These are phyloP conservation scores for Dryoscopus gambensis DNA, from an alignment of 2,113 vertebrate species.

Conservation along the genomic window DNA sequence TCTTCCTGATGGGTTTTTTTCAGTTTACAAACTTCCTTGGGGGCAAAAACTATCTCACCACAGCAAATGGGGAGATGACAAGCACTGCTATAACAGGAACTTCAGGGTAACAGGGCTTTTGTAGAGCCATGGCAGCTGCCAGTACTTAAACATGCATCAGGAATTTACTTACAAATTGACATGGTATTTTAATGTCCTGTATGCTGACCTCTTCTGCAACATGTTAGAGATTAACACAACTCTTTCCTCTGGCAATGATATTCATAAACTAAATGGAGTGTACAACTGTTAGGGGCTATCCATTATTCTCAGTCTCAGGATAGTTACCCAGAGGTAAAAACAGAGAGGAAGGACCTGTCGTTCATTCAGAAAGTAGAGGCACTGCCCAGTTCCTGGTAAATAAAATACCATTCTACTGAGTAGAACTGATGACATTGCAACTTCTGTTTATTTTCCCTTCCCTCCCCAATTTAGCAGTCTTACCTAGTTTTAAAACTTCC, in stretches of 20 bases:
- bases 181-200: not conserved
- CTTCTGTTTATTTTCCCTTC: not conserved
- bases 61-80: not conserved
- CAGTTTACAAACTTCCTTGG: not conserved
- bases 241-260: not conserved
- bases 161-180: constrained; percentile 1
- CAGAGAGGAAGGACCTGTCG: not conserved
- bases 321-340: constrained; percentile 21
- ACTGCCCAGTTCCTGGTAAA: not conserved
- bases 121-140: not conserved
- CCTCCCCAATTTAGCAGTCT: not conserved
- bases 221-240: not conserved
- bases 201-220: constrained; percentile 1
- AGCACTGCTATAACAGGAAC: not conserved
- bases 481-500: not conserved
- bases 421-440: not conserved
- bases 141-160: not conserved
- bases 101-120: not conserved
- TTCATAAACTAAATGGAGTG: not conserved
- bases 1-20: not conserved
- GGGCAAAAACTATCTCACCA: not conserved
- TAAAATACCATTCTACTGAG: not conserved
- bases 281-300: not conserved
- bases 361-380: constrained; percentile 4
- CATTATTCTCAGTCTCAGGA: not conserved